phyloP scores from a whole-genome alignment of 2,888 invertebrate genomes.

The Cryptophagus acutangulus region DNA sequence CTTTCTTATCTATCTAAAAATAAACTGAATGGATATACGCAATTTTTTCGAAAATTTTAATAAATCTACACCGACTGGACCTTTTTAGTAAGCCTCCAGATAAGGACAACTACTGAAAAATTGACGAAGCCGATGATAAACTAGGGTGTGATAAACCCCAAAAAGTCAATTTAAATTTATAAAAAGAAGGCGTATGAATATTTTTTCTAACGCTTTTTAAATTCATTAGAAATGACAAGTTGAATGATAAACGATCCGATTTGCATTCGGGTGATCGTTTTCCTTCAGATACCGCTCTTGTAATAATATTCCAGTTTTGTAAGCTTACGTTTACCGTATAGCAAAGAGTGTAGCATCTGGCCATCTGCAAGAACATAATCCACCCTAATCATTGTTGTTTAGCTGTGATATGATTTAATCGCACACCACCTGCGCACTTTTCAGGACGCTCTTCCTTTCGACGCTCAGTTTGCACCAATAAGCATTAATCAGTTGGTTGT shows the following conservation, averaged over 20 bases:
- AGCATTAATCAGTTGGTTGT: conserved; percentile 6
- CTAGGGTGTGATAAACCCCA: too few species aligned
- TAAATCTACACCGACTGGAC: too few species aligned
- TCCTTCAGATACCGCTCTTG: conserved; percentile 11
- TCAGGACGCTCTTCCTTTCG: background rate
- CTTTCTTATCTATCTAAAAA: too few species aligned
- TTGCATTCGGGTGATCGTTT: conserved; percentile 15
- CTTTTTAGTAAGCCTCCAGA: too few species aligned
- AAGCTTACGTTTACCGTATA: background rate
- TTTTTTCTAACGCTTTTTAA: too few species aligned
- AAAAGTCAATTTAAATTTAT: too few species aligned
- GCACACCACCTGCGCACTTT: conserved; percentile 24
- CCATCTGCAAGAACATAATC: conserved; percentile 24
- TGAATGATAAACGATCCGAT: conserved; percentile 20
- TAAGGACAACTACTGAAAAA: too few species aligned
- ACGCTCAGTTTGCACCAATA: conserved; percentile 5
- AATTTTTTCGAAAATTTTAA: too few species aligned
- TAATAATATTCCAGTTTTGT: background rate
- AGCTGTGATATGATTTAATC: conserved; percentile 31
- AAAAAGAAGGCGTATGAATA: too few species aligned
- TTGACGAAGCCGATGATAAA: too few species aligned
- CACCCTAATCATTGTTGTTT: conserved; percentile 30
- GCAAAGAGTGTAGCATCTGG: conserved; percentile 24
- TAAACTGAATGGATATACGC: too few species aligned
- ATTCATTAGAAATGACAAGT: conserved; percentile 4